Evolutionary conservation across 2,888 invertebrate species (phyloP), one percentile per base, ranked within the genome.

Genomic region (Dasypogon diadema): DNA sequence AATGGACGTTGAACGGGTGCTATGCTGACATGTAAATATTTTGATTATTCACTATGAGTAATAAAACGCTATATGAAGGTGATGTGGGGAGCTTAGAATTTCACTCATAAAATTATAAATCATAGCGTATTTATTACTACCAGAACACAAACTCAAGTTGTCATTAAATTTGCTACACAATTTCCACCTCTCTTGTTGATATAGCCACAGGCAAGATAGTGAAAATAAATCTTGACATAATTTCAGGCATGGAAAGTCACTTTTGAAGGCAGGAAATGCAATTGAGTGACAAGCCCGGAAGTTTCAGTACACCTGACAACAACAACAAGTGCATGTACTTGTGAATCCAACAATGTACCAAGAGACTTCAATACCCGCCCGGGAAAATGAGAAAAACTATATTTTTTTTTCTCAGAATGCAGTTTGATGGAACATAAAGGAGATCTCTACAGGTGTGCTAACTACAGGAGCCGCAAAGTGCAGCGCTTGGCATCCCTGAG

Each of bases 261-360:
- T 73, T 42, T 46, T 14, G 58, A 73, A 42, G 73, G 56, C 58
- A 42, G 73, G 48, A 58, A 73, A 56, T 73, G 73, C 56, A 73
- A 73, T 73, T 73, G 73, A 73, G 56, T 73, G 73, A 73, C 73
- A 73, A 58, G 42, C 56, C 58, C 73, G 73, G 73, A 56, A 56
- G 73, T 48, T 46, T n/a, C 24, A 46, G 46, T 48, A 24, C 65
- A 65, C 26, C 58, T 16, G 24, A 46, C 51, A 18, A 21, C 42
- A 12, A 42, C 60, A 60, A 60, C 37, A 60, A 60, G 18, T 60
- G 12, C 60, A 60, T 60, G 37, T 10, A 42, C 60, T 34, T 18
- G 12, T 18, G 46, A 24, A n/a, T 6, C 65, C 21, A 42, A 46
- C 65, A 65, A 51, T 51, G 48, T 24, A 48, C 46, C 65, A 26